Base-by-base conservation (phyloP, 2,888 invertebrate genomes). In the Norana najaformis region DNA sequence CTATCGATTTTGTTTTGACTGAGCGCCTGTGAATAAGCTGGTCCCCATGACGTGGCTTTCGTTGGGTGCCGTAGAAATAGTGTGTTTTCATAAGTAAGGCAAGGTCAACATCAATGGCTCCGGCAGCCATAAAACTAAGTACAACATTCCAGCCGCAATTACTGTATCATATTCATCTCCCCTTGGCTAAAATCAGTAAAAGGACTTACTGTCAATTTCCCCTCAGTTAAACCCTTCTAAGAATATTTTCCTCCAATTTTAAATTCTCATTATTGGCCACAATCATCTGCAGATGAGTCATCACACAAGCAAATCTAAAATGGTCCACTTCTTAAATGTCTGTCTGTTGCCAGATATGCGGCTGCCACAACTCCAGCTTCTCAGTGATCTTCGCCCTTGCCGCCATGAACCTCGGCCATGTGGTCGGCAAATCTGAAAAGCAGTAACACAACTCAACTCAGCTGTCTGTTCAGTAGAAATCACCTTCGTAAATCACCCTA, bases 341-440 rank as follows among this genome's bases (percentile, higher is more conserved):
- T 69, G 30, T 69, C n/a, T n/a, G 11, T 53, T 13, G 13, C 53
- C 23, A 23, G 53, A 53, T 23, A 30, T 6, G 30, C 30, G 23
- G 53, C 20, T 23, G 53, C 53, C 69, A 69, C 53, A 69, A 8
- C 11, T 23, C 8, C 69, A 69, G n/a, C n/a, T 69, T 69, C 30
- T 69, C n/a, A 69, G 13, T 69, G 69, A 69, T 13, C 69, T 69
- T 30, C 53, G 2, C 69, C 69, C 1, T 6, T 13, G 30, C 83
- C 83, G 18, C 94, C 94, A 90, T 94, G 94, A 23, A 93, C 94
- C 88, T 93, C 92, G 89, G 93, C 91, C 94, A 94, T 94, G 93
- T 94, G 94, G 20, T 94, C 93, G 1, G 94, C 94, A 93, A 94
- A 94, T 91, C 94, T 94, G 92, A 14, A 93, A 90, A 90, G 35